phyloP scores from a whole-genome alignment of 1,140 invertebrate species.

The Acyrthosiphon pisum region DNA sequence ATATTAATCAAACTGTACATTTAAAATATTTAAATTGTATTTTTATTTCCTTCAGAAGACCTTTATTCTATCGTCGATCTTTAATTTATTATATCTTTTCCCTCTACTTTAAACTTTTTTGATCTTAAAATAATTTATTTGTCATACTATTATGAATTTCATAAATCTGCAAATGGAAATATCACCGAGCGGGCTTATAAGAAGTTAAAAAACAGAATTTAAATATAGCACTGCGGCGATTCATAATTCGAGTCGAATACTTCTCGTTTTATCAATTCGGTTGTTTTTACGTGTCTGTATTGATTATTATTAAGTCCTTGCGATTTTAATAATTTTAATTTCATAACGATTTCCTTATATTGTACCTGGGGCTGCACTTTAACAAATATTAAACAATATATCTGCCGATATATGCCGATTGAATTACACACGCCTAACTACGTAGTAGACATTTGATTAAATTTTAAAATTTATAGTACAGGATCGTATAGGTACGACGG shows the following conservation, averaged over 20 bases:
- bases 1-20: background rate
- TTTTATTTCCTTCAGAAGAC: background rate
- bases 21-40: conserved; percentile 1
- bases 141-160: background rate
- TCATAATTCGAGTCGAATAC: background rate
- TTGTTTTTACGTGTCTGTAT: background rate
- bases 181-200: background rate
- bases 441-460: background rate
- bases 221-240: background rate
- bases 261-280: background rate
- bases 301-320: background rate
- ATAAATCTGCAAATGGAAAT: background rate
- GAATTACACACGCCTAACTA: background rate
- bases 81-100: background rate
- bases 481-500: no score
- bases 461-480: background rate
- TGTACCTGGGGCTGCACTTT: background rate
- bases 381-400: background rate
- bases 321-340: background rate
- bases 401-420: background rate
- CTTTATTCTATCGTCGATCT: background rate
- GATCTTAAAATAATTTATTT: background rate
- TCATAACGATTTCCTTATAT: background rate
- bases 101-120: background rate
- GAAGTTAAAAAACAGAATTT: background rate